A percentile compares a stretch with the other conserved stretches of the same genome.
Conservation (phyloP, 2,888 invertebrate genomes). For the Girardia tigrina region DNA sequence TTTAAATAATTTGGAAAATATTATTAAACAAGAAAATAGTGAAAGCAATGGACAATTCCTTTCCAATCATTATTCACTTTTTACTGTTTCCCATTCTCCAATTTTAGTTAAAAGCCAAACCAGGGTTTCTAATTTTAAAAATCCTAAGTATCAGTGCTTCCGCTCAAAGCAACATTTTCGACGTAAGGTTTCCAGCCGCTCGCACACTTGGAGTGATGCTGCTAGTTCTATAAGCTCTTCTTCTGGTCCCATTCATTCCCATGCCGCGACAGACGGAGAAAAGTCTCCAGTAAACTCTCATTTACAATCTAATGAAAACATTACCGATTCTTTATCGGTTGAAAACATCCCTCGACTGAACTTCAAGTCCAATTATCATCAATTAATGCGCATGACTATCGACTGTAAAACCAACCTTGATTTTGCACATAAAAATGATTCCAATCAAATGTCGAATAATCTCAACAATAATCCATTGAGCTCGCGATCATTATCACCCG, state of each 20-base stretch:
- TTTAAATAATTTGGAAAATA: neutral
- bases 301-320: constrained; percentile 10
- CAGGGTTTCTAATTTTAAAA: constrained; percentile 6
- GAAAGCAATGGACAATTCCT: neutral
- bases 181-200: neutral
- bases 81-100: constrained; percentile 1
- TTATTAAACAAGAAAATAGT: neutral
- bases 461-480: neutral
- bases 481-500: neutral
- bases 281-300: constrained; percentile 7
- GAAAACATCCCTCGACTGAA: neutral
- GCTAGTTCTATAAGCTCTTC: neutral
- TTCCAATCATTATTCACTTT: neutral
- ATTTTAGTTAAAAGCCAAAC: neutral
- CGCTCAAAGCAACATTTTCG: constrained; percentile 7
- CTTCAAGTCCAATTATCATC: neutral
- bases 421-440: neutral
- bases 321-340: constrained; percentile 10
- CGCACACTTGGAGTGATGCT: neutral
- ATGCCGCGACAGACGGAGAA: neutral
- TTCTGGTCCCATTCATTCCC: neutral
- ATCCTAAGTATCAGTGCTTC: neutral
- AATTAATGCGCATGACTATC: neutral
- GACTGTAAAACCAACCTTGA: neutral
- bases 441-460: neutral